Evolutionary conservation across 2,113 vertebrate genomes (phyloP), one percentile per base, ranked within the genome.

Genomic region (Engraulis encrasicolus): DNA sequence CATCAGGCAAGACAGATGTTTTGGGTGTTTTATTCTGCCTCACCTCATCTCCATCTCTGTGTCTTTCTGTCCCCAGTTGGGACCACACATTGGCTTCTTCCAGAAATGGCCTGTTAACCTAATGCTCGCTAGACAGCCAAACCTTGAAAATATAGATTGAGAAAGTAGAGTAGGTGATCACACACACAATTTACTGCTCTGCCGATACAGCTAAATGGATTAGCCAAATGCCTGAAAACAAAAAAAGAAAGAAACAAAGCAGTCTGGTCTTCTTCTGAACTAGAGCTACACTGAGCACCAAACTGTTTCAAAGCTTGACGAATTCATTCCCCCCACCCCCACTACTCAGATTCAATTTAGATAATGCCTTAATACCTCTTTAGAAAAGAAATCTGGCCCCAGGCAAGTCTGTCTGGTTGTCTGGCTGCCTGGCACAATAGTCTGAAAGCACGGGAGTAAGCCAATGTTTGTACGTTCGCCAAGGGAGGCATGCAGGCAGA

Each of bases 281-380:
- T 34, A 34, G 23, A 27, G 31, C 31, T 5, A 14, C 17, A 15
- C 31, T 6, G 34, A 74, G 23, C 66, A 74, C 34, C 66, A 74
- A 74, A 74, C 15, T 74, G 66, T 27, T 74, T 74, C 66, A 74
- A 74, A 74, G 66, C 66, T 36, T 34, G 11, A 3, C 66, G 14
- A 74, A 23, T 74, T 31, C 66, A 74, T 74, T 15, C 23, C 66
- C 66, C n/a, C n/a, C n/a, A n/a, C n/a, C n/a, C n/a, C 66, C 66
- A 74, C 66, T 27, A 74, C 66, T 74, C 66, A 74, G 66, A 74
- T 74, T 74, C 66, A 74, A 74, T 74, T 74, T 34, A 74, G 66
- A 74, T 74, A 74, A 74, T 74, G 66, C 11, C 27, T 74, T 74
- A 74, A 74, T 74, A 34, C 66, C 66, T 74, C 66, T 74, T 74